Evolutionary conservation across 2,797 vertebrate species (phyloP), one percentile per base, ranked within the genome.

Genomic region (Triplophysa yarkandensis): DNA sequence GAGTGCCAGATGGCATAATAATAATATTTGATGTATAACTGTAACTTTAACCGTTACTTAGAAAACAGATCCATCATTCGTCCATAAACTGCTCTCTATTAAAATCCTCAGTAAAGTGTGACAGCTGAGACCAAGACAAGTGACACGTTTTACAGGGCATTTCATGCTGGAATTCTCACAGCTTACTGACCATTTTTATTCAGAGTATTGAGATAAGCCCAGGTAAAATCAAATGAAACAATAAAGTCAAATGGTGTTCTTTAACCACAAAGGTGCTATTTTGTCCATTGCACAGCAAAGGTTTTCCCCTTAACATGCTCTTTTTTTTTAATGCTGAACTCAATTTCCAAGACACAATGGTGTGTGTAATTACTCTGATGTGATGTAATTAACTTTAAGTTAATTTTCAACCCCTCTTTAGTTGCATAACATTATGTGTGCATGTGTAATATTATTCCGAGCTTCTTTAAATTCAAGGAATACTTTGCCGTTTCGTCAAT

Each of bases 101-200:
- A 46, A 74, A 66, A 28, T 28, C 44, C 27, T 19, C 36, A 55
- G 71, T 21, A 32, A 65, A 14, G 16, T 44, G 2, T 46, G 39
- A 65, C 19, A n/a, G 10, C 27, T 74, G 19, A 57, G n/a, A 65
- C n/a, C 39, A 65, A 43, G 25, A 57, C 27, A 73, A 73, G 48
- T 57, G 61, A 5, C 36, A 44, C 44, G n/a, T 43, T 63, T 63
- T 41, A 55, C 5, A 13, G 60, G 34, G 11, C 34, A 30, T 41
- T 73, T 55, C 25, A 13, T 55, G n/a, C 25, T 14, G 48, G 44
- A 9, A 55, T 64, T 65, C 34, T 54, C 19, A 32, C 17, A 14
- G n/a, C 43, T 30, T 39, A 16, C 46, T 19, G 23, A 63, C n/a
- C 36, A 16, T 27, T 54, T 64, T 23, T 64, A 11, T 21, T 54